Percentiles rank a stretch among this genome's conserved stretches.
These are phyloP conservation scores for Pituophis catenifer DNA, from an alignment of 2,113 vertebrate species.

Conservation along the genomic window DNA sequence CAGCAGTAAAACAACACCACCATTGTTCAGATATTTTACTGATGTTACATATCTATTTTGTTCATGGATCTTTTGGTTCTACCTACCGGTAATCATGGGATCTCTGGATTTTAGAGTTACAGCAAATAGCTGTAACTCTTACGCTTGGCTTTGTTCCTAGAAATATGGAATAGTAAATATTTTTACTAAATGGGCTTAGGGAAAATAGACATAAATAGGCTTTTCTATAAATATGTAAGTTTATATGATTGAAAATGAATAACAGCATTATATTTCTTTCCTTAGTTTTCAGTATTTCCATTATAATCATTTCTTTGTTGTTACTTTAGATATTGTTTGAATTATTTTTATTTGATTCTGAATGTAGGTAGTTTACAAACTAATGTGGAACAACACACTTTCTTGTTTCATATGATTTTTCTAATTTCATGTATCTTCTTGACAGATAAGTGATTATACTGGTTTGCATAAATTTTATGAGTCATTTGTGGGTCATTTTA, in stretches of 20 bases:
- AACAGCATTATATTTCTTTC: background rate
- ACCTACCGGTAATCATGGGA: background rate
- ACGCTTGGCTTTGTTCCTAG: background rate
- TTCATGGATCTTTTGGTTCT: background rate
- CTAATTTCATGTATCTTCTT: background rate
- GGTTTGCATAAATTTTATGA: background rate
- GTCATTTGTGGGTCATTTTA: background rate
- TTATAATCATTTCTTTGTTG: background rate
- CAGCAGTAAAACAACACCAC: background rate
- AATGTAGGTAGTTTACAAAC: background rate
- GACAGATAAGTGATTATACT: background rate
- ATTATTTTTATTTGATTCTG: background rate
- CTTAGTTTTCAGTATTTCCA: background rate
- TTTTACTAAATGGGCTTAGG: background rate
- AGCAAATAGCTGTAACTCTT: background rate
- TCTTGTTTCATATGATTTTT: background rate
- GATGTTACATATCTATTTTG: background rate
- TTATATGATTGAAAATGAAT: background rate
- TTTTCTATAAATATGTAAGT: background rate
- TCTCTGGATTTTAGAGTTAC: background rate
- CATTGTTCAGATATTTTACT: background rate
- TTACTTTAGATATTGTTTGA: background rate
- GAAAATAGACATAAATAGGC: background rate
- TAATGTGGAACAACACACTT: rapidly evolving
- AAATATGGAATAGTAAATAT: background rate